These are phyloP conservation scores for Pterocles burchelli DNA, from an alignment of 2,113 vertebrate genomes.

Conservation along the genomic window DNA sequence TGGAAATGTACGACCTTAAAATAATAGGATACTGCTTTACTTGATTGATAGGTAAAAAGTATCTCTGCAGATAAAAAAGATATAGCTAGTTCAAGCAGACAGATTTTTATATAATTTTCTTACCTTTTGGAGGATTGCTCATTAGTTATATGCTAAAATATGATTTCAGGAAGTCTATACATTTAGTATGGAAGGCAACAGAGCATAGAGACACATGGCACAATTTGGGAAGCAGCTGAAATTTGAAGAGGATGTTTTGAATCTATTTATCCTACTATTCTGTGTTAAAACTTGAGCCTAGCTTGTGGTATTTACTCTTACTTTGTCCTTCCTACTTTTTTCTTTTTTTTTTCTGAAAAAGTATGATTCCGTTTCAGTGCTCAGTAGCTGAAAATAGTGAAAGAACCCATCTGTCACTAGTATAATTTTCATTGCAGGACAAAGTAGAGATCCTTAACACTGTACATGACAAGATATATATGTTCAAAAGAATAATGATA, in stretches of 20 bases:
- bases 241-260: neutral
- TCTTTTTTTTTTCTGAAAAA: neutral
- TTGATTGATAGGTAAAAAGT: neutral
- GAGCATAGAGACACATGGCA: neutral
- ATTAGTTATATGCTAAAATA: neutral
- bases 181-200: neutral
- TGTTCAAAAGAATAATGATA: neutral
- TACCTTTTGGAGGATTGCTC: neutral
- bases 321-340: neutral
- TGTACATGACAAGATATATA: neutral
- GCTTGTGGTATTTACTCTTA: neutral
- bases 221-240: neutral
- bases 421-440: neutral
- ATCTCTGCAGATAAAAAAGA: neutral
- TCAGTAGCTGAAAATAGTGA: neutral
- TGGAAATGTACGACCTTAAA: neutral
- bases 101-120: neutral
- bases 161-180: neutral
- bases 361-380: neutral
- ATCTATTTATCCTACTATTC: neutral
- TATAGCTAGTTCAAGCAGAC: neutral
- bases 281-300: neutral
- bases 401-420: neutral
- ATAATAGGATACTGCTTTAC: neutral
- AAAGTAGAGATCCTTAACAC: neutral